phyloP scores from a whole-genome alignment of 1,140 invertebrate species.

The Apis mellifera region DNA sequence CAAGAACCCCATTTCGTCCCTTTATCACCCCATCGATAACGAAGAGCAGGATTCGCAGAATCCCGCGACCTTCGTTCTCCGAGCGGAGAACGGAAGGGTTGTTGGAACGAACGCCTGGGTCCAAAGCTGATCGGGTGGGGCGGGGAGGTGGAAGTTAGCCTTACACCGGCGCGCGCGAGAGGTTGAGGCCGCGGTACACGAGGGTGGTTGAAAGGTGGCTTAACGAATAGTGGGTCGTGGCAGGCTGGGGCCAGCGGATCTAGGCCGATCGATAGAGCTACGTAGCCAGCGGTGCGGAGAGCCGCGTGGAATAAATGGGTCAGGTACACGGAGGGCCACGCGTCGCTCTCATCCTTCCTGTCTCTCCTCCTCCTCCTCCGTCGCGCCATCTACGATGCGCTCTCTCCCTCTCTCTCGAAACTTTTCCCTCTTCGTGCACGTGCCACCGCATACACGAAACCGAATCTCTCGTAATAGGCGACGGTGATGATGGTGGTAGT shows the following conservation, averaged over 20 bases:
- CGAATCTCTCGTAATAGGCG: not conserved
- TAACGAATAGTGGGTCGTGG: constrained; percentile 77
- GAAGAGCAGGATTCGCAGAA: too few species aligned
- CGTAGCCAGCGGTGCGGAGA: constrained; percentile 71
- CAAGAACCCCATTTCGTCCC: too few species aligned
- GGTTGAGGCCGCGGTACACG: constrained; percentile 28
- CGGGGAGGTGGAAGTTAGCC: not conserved
- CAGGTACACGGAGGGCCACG: constrained; percentile 71
- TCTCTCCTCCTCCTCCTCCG: not conserved
- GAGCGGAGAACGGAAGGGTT: too few species aligned
- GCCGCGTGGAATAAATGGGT: constrained; percentile 71
- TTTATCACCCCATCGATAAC: too few species aligned
- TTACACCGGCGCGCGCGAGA: not conserved
- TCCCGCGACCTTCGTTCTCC: too few species aligned
- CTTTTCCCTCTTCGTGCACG: constrained; percentile 26
- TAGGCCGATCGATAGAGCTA: constrained; percentile 81
- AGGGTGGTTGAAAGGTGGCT: constrained; percentile 63
- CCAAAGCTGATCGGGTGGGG: too few species aligned
- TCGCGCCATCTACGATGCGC: not conserved
- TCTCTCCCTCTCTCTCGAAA: not conserved
- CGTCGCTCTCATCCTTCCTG: constrained; percentile 66
- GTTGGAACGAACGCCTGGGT: too few species aligned
- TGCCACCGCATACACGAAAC: constrained; percentile 17
- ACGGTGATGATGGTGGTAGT: not conserved
- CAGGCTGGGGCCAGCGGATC: constrained; percentile 76